phyloP scores from a whole-genome alignment of 1,140 invertebrate species.

The Phenacoccus solenopsis region DNA sequence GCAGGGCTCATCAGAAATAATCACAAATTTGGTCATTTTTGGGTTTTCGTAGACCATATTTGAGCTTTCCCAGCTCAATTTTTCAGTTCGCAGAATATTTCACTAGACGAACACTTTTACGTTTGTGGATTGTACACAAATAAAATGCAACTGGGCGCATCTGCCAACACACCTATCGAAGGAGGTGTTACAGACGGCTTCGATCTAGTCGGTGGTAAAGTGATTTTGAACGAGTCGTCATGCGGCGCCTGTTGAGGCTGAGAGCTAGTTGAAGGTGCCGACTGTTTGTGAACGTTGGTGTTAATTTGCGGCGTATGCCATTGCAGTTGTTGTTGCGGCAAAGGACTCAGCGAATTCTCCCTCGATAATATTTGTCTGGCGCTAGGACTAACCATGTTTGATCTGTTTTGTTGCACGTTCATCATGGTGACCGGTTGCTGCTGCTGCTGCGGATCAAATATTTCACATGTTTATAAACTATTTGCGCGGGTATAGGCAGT shows the following conservation, averaged over 20 bases:
- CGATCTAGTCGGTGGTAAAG: constrained; percentile 22
- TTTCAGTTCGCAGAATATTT: too few species aligned
- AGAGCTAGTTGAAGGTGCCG: neutral
- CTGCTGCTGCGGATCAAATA: neutral
- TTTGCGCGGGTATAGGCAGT: too few species aligned
- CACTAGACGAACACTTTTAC: too few species aligned
- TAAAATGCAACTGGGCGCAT: too few species aligned
- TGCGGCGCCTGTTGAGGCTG: constrained; percentile 29
- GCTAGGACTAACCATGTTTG: constrained; percentile 14
- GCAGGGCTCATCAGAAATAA: too few species aligned
- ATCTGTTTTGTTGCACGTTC: neutral
- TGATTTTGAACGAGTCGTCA: constrained; percentile 43
- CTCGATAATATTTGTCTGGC: constrained; percentile 22
- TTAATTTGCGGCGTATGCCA: constrained; percentile 52
- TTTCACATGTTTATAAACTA: too few species aligned
- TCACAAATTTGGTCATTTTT: too few species aligned
- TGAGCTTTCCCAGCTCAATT: too few species aligned
- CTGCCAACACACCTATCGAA: constrained; percentile 4
- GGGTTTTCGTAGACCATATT: too few species aligned
- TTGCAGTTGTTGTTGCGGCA: constrained; percentile 30
- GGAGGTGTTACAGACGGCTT: constrained; percentile 18
- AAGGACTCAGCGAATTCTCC: constrained; percentile 21
- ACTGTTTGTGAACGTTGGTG: constrained; percentile 24
- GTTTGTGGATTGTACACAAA: too few species aligned
- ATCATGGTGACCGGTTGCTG: neutral